These are phyloP conservation scores for Drosophila helvetica DNA, from an alignment of 2,888 invertebrate genomes.

Conservation along the genomic window DNA sequence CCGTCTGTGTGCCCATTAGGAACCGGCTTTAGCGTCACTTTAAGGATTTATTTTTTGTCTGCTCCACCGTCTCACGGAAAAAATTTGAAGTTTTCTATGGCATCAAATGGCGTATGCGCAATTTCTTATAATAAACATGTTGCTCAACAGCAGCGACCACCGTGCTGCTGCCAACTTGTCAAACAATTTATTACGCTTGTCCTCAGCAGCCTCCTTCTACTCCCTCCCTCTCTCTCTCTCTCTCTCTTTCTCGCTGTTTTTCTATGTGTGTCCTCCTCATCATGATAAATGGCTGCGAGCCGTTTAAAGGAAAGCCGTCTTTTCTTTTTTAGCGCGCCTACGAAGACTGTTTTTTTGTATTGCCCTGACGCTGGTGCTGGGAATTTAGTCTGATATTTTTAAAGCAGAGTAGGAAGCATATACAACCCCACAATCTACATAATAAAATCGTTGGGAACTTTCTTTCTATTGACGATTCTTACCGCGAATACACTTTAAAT, in stretches of 20 bases:
- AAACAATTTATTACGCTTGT: conserved; percentile 71
- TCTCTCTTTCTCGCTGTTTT: conserved; percentile 5
- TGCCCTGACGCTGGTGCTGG: background rate
- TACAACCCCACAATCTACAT: background rate
- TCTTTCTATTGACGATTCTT: background rate
- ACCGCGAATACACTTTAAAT: background rate
- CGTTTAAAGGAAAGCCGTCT: conserved; percentile 51
- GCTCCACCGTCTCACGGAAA: conserved; percentile 29
- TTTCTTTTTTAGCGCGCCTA: conserved; percentile 4
- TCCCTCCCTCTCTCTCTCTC: conserved; percentile 1
- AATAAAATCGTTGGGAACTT: too few species aligned
- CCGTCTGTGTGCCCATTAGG: background rate
- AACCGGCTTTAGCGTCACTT: conserved; percentile 49
- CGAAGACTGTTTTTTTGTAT: background rate
- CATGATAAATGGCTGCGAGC: conserved; percentile 71
- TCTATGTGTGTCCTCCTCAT: conserved; percentile 29
- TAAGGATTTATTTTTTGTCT: conserved; percentile 58
- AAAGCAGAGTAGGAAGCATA: background rate
- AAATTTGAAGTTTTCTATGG: conserved; percentile 68
- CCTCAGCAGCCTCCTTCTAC: conserved; percentile 5
- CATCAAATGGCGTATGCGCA: conserved; percentile 75
- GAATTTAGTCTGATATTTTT: background rate
- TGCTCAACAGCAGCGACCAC: conserved; percentile 49
- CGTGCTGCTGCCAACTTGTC: conserved; percentile 69
- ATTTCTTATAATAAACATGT: conserved; percentile 79